Percentiles rank a stretch among this genome's conserved stretches.
Conservation (phyloP, 2,888 invertebrate genomes). For the Amiota mariae region DNA sequence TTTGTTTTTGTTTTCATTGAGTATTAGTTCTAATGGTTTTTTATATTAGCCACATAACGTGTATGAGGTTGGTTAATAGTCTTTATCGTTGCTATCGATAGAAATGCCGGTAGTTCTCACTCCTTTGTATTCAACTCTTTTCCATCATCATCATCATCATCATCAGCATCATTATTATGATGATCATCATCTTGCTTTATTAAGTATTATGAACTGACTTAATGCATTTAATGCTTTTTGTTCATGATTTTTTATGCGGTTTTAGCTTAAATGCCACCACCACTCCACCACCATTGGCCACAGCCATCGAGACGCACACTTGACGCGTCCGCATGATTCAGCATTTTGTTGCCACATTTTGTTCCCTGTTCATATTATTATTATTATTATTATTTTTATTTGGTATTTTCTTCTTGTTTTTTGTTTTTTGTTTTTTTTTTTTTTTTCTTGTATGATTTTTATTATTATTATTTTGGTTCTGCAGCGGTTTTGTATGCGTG, state of each 20-base stretch:
- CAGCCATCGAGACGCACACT: not conserved
- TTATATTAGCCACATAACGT: not conserved
- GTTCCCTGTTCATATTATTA: not conserved
- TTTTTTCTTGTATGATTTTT: too few relatives aligned
- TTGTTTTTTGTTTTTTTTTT: too few relatives aligned
- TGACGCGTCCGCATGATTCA: constrained; percentile 5
- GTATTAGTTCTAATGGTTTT: too few relatives aligned
- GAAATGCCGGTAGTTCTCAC: too few relatives aligned
- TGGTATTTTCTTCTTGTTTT: too few relatives aligned
- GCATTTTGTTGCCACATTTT: constrained; percentile 4
- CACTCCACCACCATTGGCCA: constrained; percentile 46
- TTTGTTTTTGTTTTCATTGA: too few relatives aligned
- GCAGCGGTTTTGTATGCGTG: not conserved
- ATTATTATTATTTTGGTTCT: not conserved
- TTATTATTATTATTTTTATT: not conserved
- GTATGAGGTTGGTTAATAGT: too few relatives aligned
- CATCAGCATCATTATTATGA: constrained; percentile 8
- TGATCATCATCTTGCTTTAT: not conserved
- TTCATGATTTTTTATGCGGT: constrained; percentile 27
- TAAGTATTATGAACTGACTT: not conserved
- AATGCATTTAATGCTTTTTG: constrained; percentile 27
- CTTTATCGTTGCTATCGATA: too few relatives aligned
- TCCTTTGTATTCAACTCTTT: too few relatives aligned
- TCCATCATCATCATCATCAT: not conserved
- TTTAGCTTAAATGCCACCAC: constrained; percentile 44